phyloP scores from a whole-genome alignment of 1,140 invertebrate species.

The Augochlora pura region DNA sequence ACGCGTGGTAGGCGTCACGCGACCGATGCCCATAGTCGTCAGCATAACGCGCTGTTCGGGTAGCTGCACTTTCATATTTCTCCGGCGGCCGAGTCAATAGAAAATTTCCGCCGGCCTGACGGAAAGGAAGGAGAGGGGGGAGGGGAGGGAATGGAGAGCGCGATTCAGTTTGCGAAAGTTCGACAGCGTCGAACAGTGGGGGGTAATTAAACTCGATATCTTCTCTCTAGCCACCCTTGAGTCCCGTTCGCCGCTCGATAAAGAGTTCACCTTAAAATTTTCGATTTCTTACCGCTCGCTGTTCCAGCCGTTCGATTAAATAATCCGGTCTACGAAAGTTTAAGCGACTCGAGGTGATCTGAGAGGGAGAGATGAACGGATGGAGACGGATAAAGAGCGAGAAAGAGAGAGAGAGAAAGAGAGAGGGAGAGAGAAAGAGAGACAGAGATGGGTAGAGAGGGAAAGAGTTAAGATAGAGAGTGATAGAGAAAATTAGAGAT shows the following conservation, averaged over 20 bases:
- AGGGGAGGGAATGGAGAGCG: no score
- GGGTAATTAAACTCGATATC: neutral
- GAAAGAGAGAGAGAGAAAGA: no score
- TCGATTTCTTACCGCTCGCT: neutral
- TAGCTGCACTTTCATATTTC: neutral
- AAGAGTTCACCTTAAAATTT: neutral
- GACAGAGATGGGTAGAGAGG: no score
- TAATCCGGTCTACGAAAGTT: neutral
- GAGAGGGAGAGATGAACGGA: no score
- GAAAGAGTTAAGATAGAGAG: no score
- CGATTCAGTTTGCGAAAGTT: neutral
- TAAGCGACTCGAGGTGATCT: no score
- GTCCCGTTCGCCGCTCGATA: neutral
- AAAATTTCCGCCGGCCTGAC: neutral
- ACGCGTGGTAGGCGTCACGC: no score
- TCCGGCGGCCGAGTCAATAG: neutral
- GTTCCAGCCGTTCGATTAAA: neutral
- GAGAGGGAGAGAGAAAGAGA: neutral
- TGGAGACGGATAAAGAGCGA: no score
- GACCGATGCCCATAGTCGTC: no score
- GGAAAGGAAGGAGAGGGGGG: no score
- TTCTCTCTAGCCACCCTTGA: neutral
- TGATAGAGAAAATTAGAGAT: no score
- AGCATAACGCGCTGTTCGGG: neutral
- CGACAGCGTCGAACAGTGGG: neutral